Evolutionary conservation across 2,797 vertebrate genomes (phyloP).

Genomic region (Gadopsis bispinosus): DNA sequence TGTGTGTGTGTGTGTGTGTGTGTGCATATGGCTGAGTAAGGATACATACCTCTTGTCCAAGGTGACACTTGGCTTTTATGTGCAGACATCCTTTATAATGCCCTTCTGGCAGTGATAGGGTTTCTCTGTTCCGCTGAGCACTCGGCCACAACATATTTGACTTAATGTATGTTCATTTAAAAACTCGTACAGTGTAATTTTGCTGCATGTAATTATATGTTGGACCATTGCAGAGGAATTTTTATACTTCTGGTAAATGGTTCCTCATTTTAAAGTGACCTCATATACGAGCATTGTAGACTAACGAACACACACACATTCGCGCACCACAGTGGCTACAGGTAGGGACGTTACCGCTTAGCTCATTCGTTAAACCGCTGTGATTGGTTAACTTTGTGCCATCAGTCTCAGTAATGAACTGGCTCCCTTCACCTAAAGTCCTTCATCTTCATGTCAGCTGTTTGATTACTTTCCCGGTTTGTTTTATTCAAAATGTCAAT

Average conservation of each 20-base stretch:
- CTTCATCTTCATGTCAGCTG: constrained; percentile 23
- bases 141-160: background rate
- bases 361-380: constrained; percentile 38
- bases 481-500: constrained; percentile 24
- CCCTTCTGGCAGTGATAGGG: constrained; percentile 44
- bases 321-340: constrained; percentile 30
- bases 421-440: background rate
- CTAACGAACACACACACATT: constrained; percentile 11
- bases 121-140: constrained; percentile 60
- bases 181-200: constrained; percentile 1
- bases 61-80: constrained; percentile 60
- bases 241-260: constrained; percentile 19
- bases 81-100: constrained; percentile 52
- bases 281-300: constrained; percentile 8
- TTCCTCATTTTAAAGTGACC: constrained; percentile 24
- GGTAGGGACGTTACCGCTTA: constrained; percentile 61
- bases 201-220: constrained; percentile 7
- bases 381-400: constrained; percentile 53
- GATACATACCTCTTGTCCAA: constrained; percentile 61
- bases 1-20: constrained; percentile 10
- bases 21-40: constrained; percentile 51
- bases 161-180: constrained; percentile 8
- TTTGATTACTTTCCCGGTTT: constrained; percentile 31
- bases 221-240: constrained; percentile 1
- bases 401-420: constrained; percentile 42